These are phyloP conservation scores for Ochotona curzoniae DNA, from an alignment of 2,113 vertebrate species.

Conservation along the genomic window DNA sequence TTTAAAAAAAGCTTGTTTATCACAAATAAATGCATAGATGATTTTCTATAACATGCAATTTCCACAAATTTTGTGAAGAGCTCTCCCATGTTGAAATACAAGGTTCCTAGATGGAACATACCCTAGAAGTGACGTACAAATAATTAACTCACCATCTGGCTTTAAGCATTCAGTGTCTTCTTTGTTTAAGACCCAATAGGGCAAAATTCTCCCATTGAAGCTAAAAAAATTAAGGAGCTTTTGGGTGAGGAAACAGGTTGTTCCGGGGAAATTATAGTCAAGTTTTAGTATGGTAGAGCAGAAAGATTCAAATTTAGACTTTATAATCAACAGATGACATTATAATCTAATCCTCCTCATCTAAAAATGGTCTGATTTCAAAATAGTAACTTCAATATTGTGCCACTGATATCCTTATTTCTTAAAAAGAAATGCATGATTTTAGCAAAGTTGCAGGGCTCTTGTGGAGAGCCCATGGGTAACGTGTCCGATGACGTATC, in stretches of 20 bases:
- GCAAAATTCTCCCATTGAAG: not conserved
- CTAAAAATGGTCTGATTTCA: not conserved
- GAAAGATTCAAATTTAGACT: not conserved
- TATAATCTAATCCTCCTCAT: not conserved
- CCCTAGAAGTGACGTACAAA: not conserved
- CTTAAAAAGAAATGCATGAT: not conserved
- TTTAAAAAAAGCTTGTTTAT: too few relatives aligned
- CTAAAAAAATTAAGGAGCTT: not conserved
- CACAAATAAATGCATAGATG: too few relatives aligned
- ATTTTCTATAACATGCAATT: too few relatives aligned
- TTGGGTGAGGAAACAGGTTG: not conserved
- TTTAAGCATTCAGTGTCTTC: not conserved
- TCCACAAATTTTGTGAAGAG: too few relatives aligned
- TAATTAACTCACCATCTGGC: not conserved
- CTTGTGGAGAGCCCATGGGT: not conserved
- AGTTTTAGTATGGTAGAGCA: not conserved
- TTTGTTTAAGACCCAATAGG: not conserved
- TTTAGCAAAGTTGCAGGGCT: not conserved
- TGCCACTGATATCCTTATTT: not conserved
- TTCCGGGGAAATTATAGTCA: not conserved
- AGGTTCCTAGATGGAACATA: not conserved
- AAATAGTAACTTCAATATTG: conserved; percentile 9
- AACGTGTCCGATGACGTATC: not conserved
- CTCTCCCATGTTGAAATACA: not conserved
- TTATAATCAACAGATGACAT: not conserved